Evolutionary conservation across 2,888 invertebrate genomes (phyloP).

Genomic region (Callinectes sapidus): DNA sequence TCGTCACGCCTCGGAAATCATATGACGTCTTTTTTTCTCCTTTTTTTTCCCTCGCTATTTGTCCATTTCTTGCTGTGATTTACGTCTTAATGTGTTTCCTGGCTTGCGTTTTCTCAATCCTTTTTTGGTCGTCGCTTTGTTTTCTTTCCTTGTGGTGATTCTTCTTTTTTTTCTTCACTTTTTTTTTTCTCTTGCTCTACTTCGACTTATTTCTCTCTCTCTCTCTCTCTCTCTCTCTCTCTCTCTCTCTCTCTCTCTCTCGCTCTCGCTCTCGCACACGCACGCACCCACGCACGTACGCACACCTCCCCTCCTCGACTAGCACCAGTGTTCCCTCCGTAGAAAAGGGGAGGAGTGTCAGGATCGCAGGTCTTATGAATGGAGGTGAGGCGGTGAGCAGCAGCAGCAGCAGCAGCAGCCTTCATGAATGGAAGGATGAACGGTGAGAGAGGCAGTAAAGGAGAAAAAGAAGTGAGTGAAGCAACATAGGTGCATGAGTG

Average conservation of each 20-base stretch:
- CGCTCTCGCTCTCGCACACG: neutral
- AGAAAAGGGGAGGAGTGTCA: conserved; percentile 18
- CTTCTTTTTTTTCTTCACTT: neutral
- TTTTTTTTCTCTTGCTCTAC: neutral
- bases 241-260: neutral
- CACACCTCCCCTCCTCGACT: conserved; percentile 26
- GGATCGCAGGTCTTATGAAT: conserved; percentile 7
- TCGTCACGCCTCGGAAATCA: neutral
- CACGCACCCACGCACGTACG: conserved; percentile 45
- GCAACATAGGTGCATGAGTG: neutral
- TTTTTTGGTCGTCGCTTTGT: neutral
- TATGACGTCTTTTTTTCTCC: neutral
- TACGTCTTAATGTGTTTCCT: neutral
- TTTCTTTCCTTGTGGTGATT: neutral
- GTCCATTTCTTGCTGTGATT: neutral
- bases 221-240: neutral
- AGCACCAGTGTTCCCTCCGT: neutral
- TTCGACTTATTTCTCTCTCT: neutral
- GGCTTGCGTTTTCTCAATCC: neutral
- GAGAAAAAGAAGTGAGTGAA: neutral
- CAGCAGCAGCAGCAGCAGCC: neutral
- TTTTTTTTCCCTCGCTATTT: neutral
- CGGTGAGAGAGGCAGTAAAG: neutral
- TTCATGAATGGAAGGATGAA: conserved; percentile 34
- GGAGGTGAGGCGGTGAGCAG: neutral